A percentile compares a stretch with the other conserved stretches of the same genome.
These are phyloP conservation scores for Galaxias olidus DNA, from an alignment of 2,797 vertebrate species.

Conservation along the genomic window DNA sequence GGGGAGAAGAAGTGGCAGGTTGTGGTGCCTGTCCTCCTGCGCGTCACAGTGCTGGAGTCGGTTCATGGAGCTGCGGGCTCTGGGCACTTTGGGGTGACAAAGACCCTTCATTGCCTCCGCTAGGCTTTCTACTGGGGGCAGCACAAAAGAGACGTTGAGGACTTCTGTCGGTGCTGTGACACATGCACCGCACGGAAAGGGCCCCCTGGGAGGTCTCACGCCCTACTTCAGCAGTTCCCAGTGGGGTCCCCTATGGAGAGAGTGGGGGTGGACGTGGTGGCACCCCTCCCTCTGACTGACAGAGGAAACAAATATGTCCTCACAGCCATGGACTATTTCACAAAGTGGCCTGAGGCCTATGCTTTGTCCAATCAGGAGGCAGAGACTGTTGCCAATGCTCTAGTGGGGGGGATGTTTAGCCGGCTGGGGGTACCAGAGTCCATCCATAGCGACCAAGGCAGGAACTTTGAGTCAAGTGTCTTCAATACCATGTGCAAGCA, in stretches of 20 bases:
- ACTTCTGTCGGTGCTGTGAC: not conserved
- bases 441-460: too few relatives aligned
- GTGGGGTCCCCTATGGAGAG: slow-evolving; percentile 12
- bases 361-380: not conserved
- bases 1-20: slow-evolving; percentile 32
- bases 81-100: slow-evolving; percentile 2
- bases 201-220: not conserved
- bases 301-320: not conserved
- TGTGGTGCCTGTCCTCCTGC: too few relatives aligned
- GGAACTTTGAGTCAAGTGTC: too few relatives aligned
- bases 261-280: not conserved
- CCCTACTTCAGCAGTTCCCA: not conserved
- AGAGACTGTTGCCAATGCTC: not conserved
- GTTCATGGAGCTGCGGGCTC: not conserved
- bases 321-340: not conserved
- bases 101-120: not conserved
- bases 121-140: slow-evolving; percentile 11
- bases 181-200: not conserved
- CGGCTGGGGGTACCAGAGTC: too few relatives aligned
- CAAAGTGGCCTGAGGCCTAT: not conserved
- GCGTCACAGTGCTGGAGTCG: not conserved
- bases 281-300: not conserved
- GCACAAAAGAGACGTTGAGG: not conserved
- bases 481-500: too few relatives aligned
- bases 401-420: too few relatives aligned